Conservation (phyloP, 2,888 invertebrate species). For the Hypsopygia costalis region DNA sequence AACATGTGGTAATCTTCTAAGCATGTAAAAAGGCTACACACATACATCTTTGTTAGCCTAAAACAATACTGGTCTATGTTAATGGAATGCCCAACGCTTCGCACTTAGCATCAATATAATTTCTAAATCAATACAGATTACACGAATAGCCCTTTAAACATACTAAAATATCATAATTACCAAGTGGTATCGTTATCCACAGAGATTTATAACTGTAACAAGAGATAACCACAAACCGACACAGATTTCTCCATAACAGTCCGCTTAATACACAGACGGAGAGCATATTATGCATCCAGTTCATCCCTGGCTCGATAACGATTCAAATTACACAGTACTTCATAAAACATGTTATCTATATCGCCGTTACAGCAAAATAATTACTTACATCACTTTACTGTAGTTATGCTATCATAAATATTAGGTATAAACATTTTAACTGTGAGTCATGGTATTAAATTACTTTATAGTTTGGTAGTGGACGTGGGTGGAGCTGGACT, state of each 20-base stretch:
- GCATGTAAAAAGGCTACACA: too few relatives aligned
- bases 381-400: slow-evolving; percentile 40
- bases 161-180: slow-evolving; percentile 29
- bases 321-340: slow-evolving; percentile 43
- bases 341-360: slow-evolving; percentile 39
- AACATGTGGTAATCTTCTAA: too few relatives aligned
- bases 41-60: too few relatives aligned
- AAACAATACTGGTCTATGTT: too few relatives aligned
- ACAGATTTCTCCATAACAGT: slow-evolving; percentile 45
- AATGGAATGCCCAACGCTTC: too few relatives aligned
- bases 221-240: slow-evolving; percentile 59
- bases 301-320: slow-evolving; percentile 44
- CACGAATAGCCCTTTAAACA: too few relatives aligned
- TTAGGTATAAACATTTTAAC: slow-evolving; percentile 41
- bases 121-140: too few relatives aligned
- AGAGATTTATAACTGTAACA: slow-evolving; percentile 49
- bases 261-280: slow-evolving; percentile 33
- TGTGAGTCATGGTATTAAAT: slow-evolving; percentile 69
- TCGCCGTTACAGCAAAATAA: slow-evolving; percentile 39
- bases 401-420: slow-evolving; percentile 34
- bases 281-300: slow-evolving; percentile 45
- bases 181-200: slow-evolving; percentile 10
- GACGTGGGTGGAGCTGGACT: slow-evolving; percentile 60
- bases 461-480: slow-evolving; percentile 54
- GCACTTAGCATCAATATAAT: too few relatives aligned